Conservation (phyloP, 1,140 invertebrate species). For the Frieseomelitta varia region DNA sequence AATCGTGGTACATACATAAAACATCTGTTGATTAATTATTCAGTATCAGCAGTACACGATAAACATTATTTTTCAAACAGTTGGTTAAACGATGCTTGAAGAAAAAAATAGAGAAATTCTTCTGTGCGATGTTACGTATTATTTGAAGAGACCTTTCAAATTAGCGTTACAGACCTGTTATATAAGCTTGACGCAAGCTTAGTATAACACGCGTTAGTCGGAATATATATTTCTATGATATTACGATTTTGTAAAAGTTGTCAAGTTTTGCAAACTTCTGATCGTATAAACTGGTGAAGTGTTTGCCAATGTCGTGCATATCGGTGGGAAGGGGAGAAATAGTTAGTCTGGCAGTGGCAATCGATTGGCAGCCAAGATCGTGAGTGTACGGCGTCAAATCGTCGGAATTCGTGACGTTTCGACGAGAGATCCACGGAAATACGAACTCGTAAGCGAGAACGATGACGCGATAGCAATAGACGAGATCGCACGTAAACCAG, state of each 20-base stretch:
- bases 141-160: neutral
- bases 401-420: conserved; percentile 52
- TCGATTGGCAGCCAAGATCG: conserved; percentile 49
- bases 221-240: neutral
- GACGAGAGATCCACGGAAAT: conserved; percentile 45
- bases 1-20: neutral
- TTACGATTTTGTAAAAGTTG: neutral
- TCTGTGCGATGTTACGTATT: accelerated
- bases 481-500: conserved; percentile 59
- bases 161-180: neutral
- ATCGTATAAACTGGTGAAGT: conserved; percentile 25
- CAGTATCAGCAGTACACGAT: neutral
- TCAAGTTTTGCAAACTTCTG: neutral
- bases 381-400: conserved; percentile 46
- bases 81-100: neutral
- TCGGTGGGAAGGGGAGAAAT: neutral
- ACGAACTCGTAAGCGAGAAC: conserved; percentile 45
- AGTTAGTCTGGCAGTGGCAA: conserved; percentile 24
- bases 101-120: neutral
- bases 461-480: conserved; percentile 50
- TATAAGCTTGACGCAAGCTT: no score
- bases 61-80: neutral
- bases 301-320: conserved; percentile 29
- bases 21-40: neutral
- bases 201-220: no score